Conservation (phyloP, 2,888 invertebrate species). For the Sepioteuthis lessoniana region DNA sequence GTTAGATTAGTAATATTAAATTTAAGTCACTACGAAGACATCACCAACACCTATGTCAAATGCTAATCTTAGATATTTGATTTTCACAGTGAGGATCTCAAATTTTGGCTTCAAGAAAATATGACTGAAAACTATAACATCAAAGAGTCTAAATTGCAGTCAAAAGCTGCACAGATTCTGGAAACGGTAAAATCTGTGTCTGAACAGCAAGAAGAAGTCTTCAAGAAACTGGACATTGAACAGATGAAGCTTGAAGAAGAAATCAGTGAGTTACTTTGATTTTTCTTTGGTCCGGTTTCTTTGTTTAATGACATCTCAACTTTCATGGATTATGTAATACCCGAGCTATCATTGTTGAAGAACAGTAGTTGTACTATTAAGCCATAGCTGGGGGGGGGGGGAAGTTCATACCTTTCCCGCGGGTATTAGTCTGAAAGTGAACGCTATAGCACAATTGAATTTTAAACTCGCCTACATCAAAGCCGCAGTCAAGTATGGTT, state of each 20-base stretch:
- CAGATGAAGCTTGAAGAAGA: constrained; percentile 68
- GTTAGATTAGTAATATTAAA: too few species aligned
- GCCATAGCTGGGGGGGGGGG: not conserved
- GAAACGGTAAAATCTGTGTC: constrained; percentile 65
- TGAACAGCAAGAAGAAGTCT: constrained; percentile 65
- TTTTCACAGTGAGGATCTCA: constrained; percentile 69
- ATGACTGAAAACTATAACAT: constrained; percentile 59
- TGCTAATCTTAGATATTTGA: not conserved
- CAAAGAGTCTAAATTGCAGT: constrained; percentile 63
- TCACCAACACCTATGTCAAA: too few species aligned
- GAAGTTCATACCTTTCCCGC: constrained; percentile 46
- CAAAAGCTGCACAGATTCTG: constrained; percentile 65
- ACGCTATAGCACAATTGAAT: too few species aligned
- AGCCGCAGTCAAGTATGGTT: too few species aligned
- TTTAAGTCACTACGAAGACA: too few species aligned
- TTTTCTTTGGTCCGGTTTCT: too few species aligned
- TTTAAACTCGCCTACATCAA: too few species aligned
- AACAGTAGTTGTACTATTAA: too few species aligned
- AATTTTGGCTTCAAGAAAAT: constrained; percentile 71
- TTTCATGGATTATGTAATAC: too few species aligned
- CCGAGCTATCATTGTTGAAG: too few species aligned
- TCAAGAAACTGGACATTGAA: constrained; percentile 67
- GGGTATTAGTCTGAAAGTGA: too few species aligned
- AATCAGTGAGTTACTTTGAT: constrained; percentile 61
- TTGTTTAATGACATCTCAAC: too few species aligned